These are phyloP conservation scores for Thomomys bottae DNA, from an alignment of 2,113 vertebrate species.

Conservation along the genomic window DNA sequence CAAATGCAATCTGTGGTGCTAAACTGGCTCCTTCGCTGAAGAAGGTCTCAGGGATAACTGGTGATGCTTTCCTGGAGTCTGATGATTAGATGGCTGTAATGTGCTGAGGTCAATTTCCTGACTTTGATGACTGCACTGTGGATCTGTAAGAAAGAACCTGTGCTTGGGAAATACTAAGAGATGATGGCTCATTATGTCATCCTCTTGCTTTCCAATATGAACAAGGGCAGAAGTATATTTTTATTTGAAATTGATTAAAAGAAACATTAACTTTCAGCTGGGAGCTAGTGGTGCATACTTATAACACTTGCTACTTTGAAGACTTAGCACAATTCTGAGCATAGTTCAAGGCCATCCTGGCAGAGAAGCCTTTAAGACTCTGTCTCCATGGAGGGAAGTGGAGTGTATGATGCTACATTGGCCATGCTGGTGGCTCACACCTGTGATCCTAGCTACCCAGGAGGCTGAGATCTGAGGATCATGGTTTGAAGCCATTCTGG, in stretches of 20 bases:
- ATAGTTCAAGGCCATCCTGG: too few species aligned
- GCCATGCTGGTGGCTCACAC: too few species aligned
- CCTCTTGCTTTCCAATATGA: background rate
- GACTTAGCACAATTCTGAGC: too few species aligned
- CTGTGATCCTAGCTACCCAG: too few species aligned
- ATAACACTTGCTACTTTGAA: too few species aligned
- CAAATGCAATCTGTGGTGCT: background rate
- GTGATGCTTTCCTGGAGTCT: background rate
- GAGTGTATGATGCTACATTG: background rate
- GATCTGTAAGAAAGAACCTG: background rate
- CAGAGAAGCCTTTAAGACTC: too few species aligned
- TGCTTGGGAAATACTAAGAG: background rate
- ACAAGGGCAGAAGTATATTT: background rate
- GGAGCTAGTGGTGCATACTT: too few species aligned
- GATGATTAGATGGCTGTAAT: background rate
- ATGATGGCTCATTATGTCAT: background rate
- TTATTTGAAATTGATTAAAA: background rate
- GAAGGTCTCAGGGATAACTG: background rate
- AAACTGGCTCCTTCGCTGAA: slow-evolving; percentile 5
- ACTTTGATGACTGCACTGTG: background rate
- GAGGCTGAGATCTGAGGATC: too few species aligned
- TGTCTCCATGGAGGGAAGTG: too few species aligned
- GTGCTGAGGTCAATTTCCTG: background rate
- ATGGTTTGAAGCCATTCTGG: too few species aligned
- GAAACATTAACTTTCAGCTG: background rate